Conservation (phyloP, 2,888 invertebrate genomes). For the Meteorus cinctellus region DNA sequence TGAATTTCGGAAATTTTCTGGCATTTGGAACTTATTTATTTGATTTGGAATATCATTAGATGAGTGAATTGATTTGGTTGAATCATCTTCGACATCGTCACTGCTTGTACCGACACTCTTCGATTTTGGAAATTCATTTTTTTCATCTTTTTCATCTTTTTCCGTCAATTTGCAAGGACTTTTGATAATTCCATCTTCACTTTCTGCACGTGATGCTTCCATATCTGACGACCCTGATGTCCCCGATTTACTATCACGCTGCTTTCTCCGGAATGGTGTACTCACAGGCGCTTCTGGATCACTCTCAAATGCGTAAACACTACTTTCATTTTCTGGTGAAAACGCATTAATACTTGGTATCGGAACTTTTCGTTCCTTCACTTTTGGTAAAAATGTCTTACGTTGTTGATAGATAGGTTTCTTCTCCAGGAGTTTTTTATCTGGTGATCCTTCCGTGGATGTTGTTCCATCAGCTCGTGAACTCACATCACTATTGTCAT, state of each 20-base stretch:
- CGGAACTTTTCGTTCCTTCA: constrained; percentile 74
- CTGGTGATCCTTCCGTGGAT: constrained; percentile 56
- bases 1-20: constrained; percentile 65
- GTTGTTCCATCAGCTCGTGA: constrained; percentile 57
- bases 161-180: constrained; percentile 38
- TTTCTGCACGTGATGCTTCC: constrained; percentile 36
- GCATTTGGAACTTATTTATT: constrained; percentile 62
- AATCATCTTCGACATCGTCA: constrained; percentile 39
- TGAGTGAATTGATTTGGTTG: constrained; percentile 1
- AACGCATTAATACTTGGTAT: constrained; percentile 77
- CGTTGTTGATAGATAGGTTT: constrained; percentile 69
- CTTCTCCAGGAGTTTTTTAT: constrained; percentile 59
- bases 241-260: constrained; percentile 51
- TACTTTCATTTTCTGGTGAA: constrained; percentile 81
- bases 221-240: constrained; percentile 38
- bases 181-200: constrained; percentile 30
- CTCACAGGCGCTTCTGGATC: constrained; percentile 77
- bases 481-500: constrained; percentile 59
- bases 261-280: constrained; percentile 75
- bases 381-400: constrained; percentile 77
- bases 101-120: constrained; percentile 45
- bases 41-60: constrained; percentile 27
- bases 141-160: constrained; percentile 27
- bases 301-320: constrained; percentile 83
- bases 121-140: constrained; percentile 39